phyloP scores from a whole-genome alignment of 1,140 invertebrate genomes.

The Anastrepha obliqua region DNA sequence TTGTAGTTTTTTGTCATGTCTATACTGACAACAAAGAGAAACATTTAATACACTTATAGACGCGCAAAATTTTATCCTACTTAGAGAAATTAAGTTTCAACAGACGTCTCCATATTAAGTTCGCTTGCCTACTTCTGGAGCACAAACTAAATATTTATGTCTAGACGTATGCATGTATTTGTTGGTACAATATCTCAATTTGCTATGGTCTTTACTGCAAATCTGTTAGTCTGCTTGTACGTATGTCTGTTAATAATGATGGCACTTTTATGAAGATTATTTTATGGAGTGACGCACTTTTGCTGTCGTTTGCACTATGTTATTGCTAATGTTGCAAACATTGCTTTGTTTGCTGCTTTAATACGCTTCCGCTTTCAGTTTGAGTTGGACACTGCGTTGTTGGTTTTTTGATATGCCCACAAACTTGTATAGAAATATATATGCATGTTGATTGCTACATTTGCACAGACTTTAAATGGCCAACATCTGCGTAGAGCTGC shows the following conservation, averaged over 20 bases:
- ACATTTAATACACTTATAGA: no score
- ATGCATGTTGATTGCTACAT: not conserved
- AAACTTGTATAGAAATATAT: not conserved
- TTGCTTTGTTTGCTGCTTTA: not conserved
- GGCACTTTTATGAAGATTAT: conserved; percentile 41
- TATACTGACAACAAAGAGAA: no score
- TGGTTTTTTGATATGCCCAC: not conserved
- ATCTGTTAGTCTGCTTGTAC: not conserved
- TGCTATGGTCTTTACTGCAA: no score
- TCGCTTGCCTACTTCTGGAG: no score
- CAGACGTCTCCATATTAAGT: not conserved
- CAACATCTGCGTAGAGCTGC: not conserved
- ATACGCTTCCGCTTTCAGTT: not conserved
- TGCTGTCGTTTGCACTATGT: conserved; percentile 12
- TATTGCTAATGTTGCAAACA: not conserved
- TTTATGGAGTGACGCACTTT: conserved; percentile 39
- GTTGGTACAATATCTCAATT: no score
- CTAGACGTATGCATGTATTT: not conserved
- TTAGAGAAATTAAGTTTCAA: not conserved
- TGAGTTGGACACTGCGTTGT: not conserved
- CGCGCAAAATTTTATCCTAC: no score
- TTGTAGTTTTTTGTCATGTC: no score
- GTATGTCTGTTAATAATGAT: not conserved
- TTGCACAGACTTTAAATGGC: not conserved
- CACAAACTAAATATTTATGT: not conserved